These are phyloP conservation scores for Lasioglossum baleicum DNA, from an alignment of 1,140 invertebrate species.

Conservation along the genomic window DNA sequence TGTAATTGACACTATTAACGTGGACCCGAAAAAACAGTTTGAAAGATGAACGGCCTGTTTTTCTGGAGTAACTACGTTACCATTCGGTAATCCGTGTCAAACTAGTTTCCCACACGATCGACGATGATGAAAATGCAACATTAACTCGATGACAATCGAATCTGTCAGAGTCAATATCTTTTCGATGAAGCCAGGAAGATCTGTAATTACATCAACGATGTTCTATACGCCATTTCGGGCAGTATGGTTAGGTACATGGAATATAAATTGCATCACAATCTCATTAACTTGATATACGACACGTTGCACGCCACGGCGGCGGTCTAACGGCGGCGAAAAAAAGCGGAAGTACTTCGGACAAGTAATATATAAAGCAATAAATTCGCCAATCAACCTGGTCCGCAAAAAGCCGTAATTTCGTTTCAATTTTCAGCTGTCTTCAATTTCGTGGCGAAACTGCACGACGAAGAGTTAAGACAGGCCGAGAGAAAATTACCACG, in stretches of 20 bases:
- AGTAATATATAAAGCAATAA: no score
- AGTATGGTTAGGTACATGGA: background rate
- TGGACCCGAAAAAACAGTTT: background rate
- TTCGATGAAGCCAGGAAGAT: no score
- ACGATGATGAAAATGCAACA: no score
- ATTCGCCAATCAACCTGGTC: no score
- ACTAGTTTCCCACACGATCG: no score
- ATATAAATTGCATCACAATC: background rate
- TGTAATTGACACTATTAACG: conserved; percentile 53
- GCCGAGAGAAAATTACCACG: background rate
- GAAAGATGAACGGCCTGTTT: conserved; percentile 28
- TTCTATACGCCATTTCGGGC: no score
- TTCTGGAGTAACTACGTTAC: conserved; percentile 53
- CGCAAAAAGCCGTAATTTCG: background rate
- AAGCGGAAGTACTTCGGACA: no score
- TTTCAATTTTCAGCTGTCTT: conserved; percentile 2
- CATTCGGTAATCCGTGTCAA: background rate
- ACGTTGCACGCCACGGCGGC: background rate
- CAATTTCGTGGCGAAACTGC: background rate
- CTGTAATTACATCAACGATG: no score
- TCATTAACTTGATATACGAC: background rate
- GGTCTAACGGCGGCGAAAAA: background rate
- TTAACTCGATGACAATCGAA: no score
- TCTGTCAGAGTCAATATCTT: no score
- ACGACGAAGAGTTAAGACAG: background rate